phyloP scores from a whole-genome alignment of 2,797 vertebrate genomes.

The Morus bassanus region DNA sequence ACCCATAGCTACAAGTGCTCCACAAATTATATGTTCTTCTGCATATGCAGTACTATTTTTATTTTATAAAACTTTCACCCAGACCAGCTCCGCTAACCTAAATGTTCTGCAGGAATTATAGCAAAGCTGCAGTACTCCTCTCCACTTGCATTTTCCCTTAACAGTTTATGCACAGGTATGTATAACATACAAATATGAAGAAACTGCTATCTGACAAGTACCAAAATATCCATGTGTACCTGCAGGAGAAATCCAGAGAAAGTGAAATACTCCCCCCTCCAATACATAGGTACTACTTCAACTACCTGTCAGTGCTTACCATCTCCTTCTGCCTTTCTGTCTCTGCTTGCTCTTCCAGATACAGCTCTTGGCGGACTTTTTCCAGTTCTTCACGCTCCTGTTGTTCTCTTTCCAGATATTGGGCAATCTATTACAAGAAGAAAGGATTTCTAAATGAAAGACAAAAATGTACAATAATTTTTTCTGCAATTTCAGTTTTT shows the following conservation, averaged over 20 bases:
- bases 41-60: background rate
- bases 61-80: background rate
- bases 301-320: slow-evolving; percentile 72
- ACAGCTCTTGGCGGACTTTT: slow-evolving; percentile 82
- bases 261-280: background rate
- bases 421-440: slow-evolving; percentile 76
- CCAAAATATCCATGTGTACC: background rate
- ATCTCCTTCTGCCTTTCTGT: slow-evolving; percentile 77
- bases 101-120: background rate
- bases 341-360: slow-evolving; percentile 85
- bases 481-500: background rate
- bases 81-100: background rate
- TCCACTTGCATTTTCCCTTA: background rate
- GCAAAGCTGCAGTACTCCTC: background rate
- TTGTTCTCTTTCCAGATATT: slow-evolving; percentile 80
- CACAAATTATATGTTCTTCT: background rate
- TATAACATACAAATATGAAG: fast-evolving
- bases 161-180: background rate
- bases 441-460: background rate
- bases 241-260: background rate
- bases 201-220: background rate
- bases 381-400: slow-evolving; percentile 86
- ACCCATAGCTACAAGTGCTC: background rate
- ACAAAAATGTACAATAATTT: background rate
- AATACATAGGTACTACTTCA: background rate